Base-by-base conservation (phyloP, 1,140 invertebrate species). In the Octopus sinensis region DNA sequence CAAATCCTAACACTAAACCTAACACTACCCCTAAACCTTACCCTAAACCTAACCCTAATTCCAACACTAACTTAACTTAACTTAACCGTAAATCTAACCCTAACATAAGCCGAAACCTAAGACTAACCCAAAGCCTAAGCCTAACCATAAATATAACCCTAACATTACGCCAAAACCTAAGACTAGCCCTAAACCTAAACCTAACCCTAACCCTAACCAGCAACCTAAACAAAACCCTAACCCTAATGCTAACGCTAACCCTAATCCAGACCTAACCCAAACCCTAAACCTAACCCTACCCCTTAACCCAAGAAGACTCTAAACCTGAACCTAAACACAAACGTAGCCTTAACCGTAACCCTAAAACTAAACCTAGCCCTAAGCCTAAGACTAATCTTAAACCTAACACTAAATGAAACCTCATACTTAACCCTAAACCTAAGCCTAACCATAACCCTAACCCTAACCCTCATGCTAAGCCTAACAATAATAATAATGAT, bases 1-100 rank as follows among this genome's bases (percentile, higher is more conserved):
- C 83, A 80, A 79, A 84, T 81, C 84, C 83, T 80, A 84, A 85
- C 84, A 84, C 84, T 84, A 84, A 82, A 82, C 85, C 82, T 84
- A 85, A 84, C 81, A 82, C 83, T 82, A 82, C 80, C 81, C 83
- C 83, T 80, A 83, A 30, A 80, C 81, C 78, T 82, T 84, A 77
- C 84, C 81, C 78, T 82, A 85, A 78, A 79, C 81, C 83, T 79
- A 84, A 71, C 81, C 77, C 79, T 82, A 80, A 82, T 23, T 43
- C n/a, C n/a, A n/a, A n/a, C n/a, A n/a, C n/a, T n/a, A n/a, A n/a
- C n/a, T n/a, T n/a, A n/a, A n/a, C n/a, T n/a, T n/a, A n/a, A n/a
- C n/a, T n/a, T n/a, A n/a, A n/a, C 54, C 81, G 76, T 71, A 53
- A 82, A 54, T 17, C 6, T 62, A 62, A 62, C 56, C 56, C 6